A percentile compares a stretch with the other conserved stretches of the same genome.
Evolutionary conservation across 2,888 invertebrate genomes (phyloP).

Genomic region (Drosophila multiciliata): DNA sequence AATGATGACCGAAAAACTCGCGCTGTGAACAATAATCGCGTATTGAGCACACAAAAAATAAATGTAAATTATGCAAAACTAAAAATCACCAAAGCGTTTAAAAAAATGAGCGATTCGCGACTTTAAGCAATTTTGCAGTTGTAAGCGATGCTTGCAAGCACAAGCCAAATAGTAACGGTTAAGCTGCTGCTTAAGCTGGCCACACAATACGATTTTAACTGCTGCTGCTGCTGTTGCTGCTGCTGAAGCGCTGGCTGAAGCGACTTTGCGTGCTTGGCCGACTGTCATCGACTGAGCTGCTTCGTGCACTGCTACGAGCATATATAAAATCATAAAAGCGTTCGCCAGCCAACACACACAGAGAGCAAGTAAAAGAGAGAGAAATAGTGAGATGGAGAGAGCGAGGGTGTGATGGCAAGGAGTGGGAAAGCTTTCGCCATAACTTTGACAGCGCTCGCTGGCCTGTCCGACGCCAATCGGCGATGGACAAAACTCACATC

Average conservation of each 20-base stretch:
- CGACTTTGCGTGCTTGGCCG: constrained; percentile 82
- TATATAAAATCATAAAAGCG: constrained; percentile 43
- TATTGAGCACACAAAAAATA: constrained; percentile 13
- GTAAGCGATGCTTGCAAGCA: constrained; percentile 26
- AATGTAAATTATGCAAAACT: constrained; percentile 26
- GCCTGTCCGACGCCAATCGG: constrained; percentile 31
- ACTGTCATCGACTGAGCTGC: constrained; percentile 84
- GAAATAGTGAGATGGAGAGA: neutral
- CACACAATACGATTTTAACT: constrained; percentile 33
- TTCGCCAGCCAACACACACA: neutral
- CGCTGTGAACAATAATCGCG: constrained; percentile 15
- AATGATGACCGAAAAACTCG: constrained; percentile 12
- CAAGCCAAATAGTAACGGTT: constrained; percentile 45
- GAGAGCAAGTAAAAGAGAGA: constrained; percentile 2
- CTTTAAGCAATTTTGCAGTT: constrained; percentile 28
- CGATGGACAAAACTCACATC: constrained; percentile 44
- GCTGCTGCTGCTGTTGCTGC: constrained; percentile 16
- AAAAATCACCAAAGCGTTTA: constrained; percentile 25
- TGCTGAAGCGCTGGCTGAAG: constrained; percentile 53
- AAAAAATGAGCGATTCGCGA: constrained; percentile 17
- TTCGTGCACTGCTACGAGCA: constrained; percentile 36
- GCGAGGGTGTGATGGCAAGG: constrained; percentile 11
- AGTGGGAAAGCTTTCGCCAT: constrained; percentile 49
- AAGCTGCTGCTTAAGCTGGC: constrained; percentile 47
- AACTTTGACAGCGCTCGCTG: constrained; percentile 22